Evolutionary conservation across 2,888 invertebrate genomes (phyloP), one percentile per base, ranked within the genome.

Genomic region (Lissonota sp.): DNA sequence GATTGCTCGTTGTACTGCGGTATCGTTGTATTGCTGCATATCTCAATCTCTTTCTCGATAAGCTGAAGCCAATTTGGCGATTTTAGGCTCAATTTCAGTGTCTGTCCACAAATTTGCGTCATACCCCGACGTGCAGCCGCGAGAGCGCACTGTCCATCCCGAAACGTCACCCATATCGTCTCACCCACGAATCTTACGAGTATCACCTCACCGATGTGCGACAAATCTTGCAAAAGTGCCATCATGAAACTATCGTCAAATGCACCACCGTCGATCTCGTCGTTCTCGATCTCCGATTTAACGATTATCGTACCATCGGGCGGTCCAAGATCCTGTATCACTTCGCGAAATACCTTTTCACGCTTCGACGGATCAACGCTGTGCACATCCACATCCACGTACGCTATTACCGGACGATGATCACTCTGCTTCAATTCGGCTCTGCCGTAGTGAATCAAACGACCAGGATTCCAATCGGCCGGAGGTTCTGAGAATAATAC

Each of bases 341-440:
- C 97, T 92, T 96, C 96, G 88, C 96, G 95, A 90, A 99, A 97
- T 1, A 98, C 96, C 86, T 94, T 93, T 89, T 97, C 95, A 75
- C 98, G 95, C 88, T 95, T 95, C 12, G 95, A 95, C 63, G 95
- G 94, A 89, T 98, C 96, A 0, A 99, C 96, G 90, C 95, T 95
- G 84, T 96, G 94, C 4, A 97, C 96, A 90, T 99, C 98, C 8
- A 98, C 94, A 92, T 98, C 98, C 86, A 99, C 95, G 77, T 98
- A 95, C 0, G 97, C 98, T 86, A 98, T 96, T 0, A 99, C 99
- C 1, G 99, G 99, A 79, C 99, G 95, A 93, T 99, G 99, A 93
- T 99, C 99, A 90, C 99, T 99, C 91, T 99, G 99, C 91, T 99
- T 99, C 77, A 99, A 93, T 92, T 99, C 99, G 5, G 98, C 97